Evolutionary conservation across 2,797 vertebrate species (phyloP).

Genomic region (Streptopelia turtur): DNA sequence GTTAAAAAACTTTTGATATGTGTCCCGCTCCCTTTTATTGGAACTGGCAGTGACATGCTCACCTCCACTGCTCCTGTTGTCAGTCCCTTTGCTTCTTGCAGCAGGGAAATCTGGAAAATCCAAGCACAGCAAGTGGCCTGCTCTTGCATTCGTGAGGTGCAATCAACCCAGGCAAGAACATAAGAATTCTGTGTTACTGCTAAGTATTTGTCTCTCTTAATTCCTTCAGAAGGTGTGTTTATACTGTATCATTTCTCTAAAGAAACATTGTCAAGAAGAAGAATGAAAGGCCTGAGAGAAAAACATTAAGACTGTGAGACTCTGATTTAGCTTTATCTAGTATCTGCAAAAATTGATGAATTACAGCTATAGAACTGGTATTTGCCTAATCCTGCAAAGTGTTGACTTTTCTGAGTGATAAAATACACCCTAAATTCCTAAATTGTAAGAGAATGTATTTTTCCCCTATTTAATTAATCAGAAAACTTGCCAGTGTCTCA

Average conservation of each 20-base stretch:
- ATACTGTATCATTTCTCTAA: constrained; percentile 44
- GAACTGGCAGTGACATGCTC: not conserved
- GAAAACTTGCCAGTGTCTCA: not conserved
- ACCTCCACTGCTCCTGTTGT: not conserved
- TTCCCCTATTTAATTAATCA: constrained; percentile 18
- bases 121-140: not conserved
- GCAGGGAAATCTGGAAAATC: not conserved
- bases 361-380: constrained; percentile 29
- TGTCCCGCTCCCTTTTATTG: not conserved
- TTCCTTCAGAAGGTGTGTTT: constrained; percentile 50
- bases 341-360: constrained; percentile 46
- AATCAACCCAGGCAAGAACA: not conserved
- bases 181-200: not conserved
- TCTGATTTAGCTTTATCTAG: constrained; percentile 28
- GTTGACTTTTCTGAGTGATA: not conserved
- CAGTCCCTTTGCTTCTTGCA: not conserved
- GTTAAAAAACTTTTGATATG: not conserved
- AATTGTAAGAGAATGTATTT: not conserved
- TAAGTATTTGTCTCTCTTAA: constrained; percentile 16
- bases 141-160: not conserved
- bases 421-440: not conserved
- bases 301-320: not conserved
- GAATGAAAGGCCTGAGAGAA: constrained; percentile 25
- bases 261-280: constrained; percentile 61
- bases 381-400: constrained; percentile 32